These are phyloP conservation scores for Lasioglossum pauxillum DNA, from an alignment of 2,888 invertebrate genomes.

Conservation along the genomic window DNA sequence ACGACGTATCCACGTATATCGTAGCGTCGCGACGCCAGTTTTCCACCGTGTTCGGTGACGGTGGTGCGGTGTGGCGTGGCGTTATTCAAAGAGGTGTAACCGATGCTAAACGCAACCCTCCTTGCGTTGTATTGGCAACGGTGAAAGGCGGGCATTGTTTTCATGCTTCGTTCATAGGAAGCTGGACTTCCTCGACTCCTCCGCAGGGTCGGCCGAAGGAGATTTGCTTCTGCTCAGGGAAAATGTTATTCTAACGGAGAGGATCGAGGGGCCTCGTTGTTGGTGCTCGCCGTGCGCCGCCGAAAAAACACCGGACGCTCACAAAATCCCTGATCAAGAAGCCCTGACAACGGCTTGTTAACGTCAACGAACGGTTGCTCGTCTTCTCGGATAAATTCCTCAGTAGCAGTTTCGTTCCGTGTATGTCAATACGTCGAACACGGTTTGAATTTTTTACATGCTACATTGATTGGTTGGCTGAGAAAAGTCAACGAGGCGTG, in stretches of 20 bases:
- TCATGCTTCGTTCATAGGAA: constrained; percentile 46
- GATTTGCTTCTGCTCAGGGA: constrained; percentile 62
- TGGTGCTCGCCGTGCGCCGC: constrained; percentile 31
- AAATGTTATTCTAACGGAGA: constrained; percentile 70
- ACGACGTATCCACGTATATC: not conserved
- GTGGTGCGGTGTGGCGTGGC: constrained; percentile 46
- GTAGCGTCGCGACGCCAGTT: not conserved
- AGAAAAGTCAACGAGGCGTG: too few relatives aligned
- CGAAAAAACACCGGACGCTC: constrained; percentile 55
- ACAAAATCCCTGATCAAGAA: constrained; percentile 8
- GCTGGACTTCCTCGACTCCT: constrained; percentile 42
- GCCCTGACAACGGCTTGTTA: not conserved
- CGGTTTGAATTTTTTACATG: too few relatives aligned
- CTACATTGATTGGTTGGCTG: too few relatives aligned
- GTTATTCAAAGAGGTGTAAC: constrained; percentile 63
- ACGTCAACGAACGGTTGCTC: too few relatives aligned
- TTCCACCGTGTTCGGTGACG: constrained; percentile 45
- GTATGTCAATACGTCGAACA: too few relatives aligned
- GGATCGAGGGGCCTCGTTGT: constrained; percentile 35
- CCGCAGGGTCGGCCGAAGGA: constrained; percentile 31
- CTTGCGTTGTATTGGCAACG: constrained; percentile 64
- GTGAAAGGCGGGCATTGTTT: constrained; percentile 72
- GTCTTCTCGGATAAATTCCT: too few relatives aligned
- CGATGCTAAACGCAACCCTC: constrained; percentile 61
- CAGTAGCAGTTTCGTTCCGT: too few relatives aligned